Conservation (phyloP, 2,113 vertebrate genomes). For the Vulpes lagopus region DNA sequence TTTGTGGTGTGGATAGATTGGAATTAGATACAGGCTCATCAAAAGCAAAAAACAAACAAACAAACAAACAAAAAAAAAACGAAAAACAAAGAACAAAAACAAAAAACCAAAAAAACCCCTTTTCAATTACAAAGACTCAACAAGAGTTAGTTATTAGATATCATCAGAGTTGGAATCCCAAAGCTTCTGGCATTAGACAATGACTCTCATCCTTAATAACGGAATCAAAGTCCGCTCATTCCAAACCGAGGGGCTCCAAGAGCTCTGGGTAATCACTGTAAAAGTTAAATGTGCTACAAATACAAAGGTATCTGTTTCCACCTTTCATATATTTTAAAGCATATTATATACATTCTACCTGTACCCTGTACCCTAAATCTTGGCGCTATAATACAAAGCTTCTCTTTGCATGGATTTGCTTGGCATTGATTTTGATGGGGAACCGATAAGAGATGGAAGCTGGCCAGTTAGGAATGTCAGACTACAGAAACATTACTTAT, state of each 20-base stretch:
- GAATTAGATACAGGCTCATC: not conserved
- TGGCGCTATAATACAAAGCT: not conserved
- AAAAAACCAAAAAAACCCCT: not conserved
- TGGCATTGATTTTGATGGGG: constrained; percentile 12
- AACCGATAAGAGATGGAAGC: constrained; percentile 58
- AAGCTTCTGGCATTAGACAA: not conserved
- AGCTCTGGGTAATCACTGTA: not conserved
- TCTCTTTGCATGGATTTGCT: not conserved
- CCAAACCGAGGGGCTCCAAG: not conserved
- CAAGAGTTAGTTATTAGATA: not conserved
- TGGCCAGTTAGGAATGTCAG: constrained; percentile 53
- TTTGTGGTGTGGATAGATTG: not conserved
- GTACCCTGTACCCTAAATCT: not conserved
- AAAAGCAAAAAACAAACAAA: not conserved
- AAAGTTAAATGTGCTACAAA: not conserved
- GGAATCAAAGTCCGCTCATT: not conserved
- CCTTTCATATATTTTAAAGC: not conserved
- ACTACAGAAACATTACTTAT: constrained; percentile 27
- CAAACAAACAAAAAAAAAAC: not conserved
- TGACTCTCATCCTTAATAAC: not conserved
- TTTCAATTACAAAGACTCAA: not conserved
- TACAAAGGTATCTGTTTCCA: not conserved
- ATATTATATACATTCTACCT: constrained; percentile 1
- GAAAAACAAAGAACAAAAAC: not conserved
- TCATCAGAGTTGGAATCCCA: not conserved